Percentiles rank a stretch among this genome's conserved stretches.
Conservation (phyloP, 1,140 invertebrate species). For the Helicorthomorpha holstii region DNA sequence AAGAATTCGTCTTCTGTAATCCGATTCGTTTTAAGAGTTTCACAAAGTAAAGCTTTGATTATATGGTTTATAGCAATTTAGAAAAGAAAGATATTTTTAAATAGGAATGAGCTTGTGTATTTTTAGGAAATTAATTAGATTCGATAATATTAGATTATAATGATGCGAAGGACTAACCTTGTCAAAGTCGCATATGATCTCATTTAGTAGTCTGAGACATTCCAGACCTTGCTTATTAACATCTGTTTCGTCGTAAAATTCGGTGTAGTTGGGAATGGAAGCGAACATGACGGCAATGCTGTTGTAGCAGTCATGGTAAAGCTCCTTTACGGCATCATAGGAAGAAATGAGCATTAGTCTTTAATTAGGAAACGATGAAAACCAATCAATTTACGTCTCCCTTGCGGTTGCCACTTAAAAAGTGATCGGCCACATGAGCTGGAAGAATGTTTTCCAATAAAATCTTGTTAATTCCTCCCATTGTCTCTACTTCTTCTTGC, state of each 20-base stretch:
- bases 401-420: constrained; percentile 44
- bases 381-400: constrained; percentile 33
- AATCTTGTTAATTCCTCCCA: constrained; percentile 84
- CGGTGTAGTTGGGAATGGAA: constrained; percentile 95
- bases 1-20: too few relatives aligned
- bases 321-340: constrained; percentile 41
- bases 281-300: constrained; percentile 96
- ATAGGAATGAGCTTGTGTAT: too few relatives aligned
- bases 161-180: constrained; percentile 43
- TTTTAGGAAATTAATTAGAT: too few relatives aligned
- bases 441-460: constrained; percentile 93
- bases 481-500: constrained; percentile 85
- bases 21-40: too few relatives aligned
- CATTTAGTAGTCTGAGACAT: constrained; percentile 83
- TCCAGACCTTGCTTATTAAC: constrained; percentile 93
- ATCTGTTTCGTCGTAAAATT: constrained; percentile 95
- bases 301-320: constrained; percentile 87
- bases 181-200: constrained; percentile 98
- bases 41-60: too few relatives aligned
- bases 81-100: too few relatives aligned
- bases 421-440: constrained; percentile 86
- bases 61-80: too few relatives aligned
- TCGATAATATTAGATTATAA: background rate
- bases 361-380: background rate
- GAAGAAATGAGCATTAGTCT: background rate